These are phyloP conservation scores for Alces alces DNA, from an alignment of 2,113 vertebrate genomes.

Conservation along the genomic window DNA sequence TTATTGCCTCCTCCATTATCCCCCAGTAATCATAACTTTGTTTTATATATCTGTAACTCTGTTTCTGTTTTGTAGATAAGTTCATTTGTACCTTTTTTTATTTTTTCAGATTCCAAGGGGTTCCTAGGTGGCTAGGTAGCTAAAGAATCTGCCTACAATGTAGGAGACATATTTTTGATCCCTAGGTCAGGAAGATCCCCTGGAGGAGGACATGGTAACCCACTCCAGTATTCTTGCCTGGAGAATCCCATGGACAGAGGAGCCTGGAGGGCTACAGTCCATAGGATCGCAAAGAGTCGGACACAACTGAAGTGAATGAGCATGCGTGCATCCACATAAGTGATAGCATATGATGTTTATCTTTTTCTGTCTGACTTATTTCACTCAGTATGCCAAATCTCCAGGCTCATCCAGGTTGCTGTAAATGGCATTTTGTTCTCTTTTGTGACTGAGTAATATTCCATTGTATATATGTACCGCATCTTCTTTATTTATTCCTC, in stretches of 20 bases:
- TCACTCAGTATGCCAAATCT: neutral
- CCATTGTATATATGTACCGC: neutral
- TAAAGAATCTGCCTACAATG: neutral
- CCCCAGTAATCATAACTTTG: neutral
- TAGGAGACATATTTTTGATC: neutral
- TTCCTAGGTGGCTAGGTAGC: neutral
- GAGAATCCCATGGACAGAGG: neutral
- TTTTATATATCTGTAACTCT: neutral
- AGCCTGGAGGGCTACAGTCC: neutral
- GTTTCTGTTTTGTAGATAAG: neutral
- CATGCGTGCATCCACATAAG: rapidly evolving
- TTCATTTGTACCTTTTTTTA: neutral
- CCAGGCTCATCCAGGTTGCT: neutral
- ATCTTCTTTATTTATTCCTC: neutral
- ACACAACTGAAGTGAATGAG: neutral
- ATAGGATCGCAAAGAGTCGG: neutral
- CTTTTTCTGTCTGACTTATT: neutral
- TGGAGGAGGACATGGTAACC: neutral
- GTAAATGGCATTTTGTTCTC: neutral
- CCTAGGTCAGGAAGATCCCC: neutral
- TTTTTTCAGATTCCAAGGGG: neutral
- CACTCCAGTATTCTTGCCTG: neutral
- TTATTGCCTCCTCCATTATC: neutral
- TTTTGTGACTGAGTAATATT: neutral
- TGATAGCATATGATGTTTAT: neutral